These are phyloP conservation scores for Alitta virens DNA, from an alignment of 2,888 invertebrate species.

Conservation along the genomic window DNA sequence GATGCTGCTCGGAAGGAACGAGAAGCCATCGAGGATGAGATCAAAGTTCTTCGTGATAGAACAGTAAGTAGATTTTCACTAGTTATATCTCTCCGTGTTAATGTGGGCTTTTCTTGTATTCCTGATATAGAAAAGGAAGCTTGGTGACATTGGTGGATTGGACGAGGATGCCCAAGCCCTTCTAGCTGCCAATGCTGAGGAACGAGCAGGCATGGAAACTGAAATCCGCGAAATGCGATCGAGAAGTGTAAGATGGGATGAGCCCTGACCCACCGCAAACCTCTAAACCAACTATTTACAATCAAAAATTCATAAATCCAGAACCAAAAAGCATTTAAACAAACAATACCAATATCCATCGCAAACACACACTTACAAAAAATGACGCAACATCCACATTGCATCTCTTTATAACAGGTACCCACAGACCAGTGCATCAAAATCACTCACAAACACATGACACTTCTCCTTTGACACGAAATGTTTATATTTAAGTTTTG, in stretches of 20 bases:
- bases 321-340: no score
- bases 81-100: background rate
- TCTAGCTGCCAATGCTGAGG: conserved; percentile 25
- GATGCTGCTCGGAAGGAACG: conserved; percentile 29
- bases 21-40: conserved; percentile 38
- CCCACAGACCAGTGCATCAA: no score
- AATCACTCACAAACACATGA: no score
- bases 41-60: conserved; percentile 37
- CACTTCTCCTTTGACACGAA: no score
- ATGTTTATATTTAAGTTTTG: no score
- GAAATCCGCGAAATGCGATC: conserved; percentile 29
- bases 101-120: background rate
- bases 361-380: no score
- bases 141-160: conserved; percentile 4
- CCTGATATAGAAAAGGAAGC: background rate
- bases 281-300: no score
- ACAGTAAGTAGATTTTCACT: conserved; percentile 62
- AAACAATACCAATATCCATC: no score
- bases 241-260: conserved; percentile 12
- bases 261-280: no score
- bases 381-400: no score
- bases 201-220: conserved; percentile 23
- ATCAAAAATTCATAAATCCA: no score
- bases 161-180: conserved; percentile 30
- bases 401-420: no score